These are phyloP conservation scores for Daktulosphaira vitifoliae DNA, from an alignment of 1,140 invertebrate genomes.

Conservation along the genomic window DNA sequence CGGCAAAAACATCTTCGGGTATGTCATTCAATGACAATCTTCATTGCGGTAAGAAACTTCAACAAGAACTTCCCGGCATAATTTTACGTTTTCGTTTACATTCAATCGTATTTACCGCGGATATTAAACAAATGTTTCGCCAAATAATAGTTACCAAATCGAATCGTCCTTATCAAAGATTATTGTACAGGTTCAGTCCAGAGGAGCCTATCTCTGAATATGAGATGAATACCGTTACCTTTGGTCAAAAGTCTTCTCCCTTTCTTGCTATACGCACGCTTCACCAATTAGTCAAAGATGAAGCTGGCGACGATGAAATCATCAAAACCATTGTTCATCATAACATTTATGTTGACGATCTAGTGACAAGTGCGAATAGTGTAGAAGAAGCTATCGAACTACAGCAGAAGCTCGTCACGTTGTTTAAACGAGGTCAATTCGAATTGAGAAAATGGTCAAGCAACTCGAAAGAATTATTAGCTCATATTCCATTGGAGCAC, in stretches of 20 bases:
- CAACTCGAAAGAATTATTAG: conserved; percentile 13
- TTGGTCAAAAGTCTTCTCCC: too few species aligned
- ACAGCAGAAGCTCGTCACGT: not conserved
- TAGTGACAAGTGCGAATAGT: not conserved
- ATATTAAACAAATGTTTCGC: not conserved
- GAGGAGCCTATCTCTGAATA: too few species aligned
- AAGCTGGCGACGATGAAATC: not conserved
- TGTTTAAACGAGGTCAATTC: not conserved
- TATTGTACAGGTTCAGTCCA: too few species aligned
- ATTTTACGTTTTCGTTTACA: conserved; percentile 41
- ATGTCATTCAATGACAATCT: conserved; percentile 40
- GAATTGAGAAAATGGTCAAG: conserved; percentile 4
- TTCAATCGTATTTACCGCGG: conserved; percentile 36
- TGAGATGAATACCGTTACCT: too few species aligned
- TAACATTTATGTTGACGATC: conserved; percentile 17
- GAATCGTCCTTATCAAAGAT: too few species aligned
- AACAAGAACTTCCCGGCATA: conserved; percentile 42
- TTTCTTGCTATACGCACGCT: too few species aligned
- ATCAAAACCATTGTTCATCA: not conserved
- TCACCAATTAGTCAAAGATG: too few species aligned
- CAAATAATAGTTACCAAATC: too few species aligned
- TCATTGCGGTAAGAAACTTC: conserved; percentile 40
- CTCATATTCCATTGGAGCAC: not conserved
- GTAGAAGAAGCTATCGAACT: not conserved
- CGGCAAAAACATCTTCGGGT: conserved; percentile 37